A percentile compares a stretch with the other conserved stretches of the same genome.
Conservation (phyloP, 2,113 vertebrate genomes). For the Siniperca chuatsi region DNA sequence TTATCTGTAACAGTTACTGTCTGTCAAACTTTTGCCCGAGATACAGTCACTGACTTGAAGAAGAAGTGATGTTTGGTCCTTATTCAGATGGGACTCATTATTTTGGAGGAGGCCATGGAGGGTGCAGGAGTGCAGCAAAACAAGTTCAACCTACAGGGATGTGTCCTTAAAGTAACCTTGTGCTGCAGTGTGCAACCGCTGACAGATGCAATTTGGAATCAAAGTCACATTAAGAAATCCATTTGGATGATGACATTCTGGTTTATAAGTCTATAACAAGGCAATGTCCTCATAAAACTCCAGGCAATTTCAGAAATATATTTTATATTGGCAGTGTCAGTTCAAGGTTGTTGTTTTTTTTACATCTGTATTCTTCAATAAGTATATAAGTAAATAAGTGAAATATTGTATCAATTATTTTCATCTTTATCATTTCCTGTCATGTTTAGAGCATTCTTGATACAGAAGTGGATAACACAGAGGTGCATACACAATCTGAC, state of each 20-base stretch:
- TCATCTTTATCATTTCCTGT: neutral
- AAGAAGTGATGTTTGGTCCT: slow-evolving; percentile 20
- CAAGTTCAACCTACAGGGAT: slow-evolving; percentile 66
- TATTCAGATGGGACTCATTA: slow-evolving; percentile 81
- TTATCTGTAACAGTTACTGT: neutral
- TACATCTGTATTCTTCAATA: neutral
- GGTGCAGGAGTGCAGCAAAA: slow-evolving; percentile 60
- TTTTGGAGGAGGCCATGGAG: slow-evolving; percentile 51
- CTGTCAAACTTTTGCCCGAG: neutral
- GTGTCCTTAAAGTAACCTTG: slow-evolving; percentile 36
- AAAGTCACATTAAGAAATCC: neutral
- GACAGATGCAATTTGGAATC: neutral
- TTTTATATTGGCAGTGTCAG: neutral
- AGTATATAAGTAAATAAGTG: too few species aligned
- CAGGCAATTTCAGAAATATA: slow-evolving; percentile 19
- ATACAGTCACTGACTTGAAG: neutral
- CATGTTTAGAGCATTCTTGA: neutral
- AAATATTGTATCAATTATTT: neutral
- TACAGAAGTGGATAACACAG: neutral
- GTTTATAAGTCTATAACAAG: slow-evolving; percentile 9
- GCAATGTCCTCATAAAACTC: neutral
- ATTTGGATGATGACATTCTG: slow-evolving; percentile 9
- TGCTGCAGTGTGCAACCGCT: slow-evolving; percentile 2
- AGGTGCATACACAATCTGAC: neutral
- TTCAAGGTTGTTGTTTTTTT: neutral